phyloP scores from a whole-genome alignment of 2,113 vertebrate species.

The Pelecanoides urinatrix region DNA sequence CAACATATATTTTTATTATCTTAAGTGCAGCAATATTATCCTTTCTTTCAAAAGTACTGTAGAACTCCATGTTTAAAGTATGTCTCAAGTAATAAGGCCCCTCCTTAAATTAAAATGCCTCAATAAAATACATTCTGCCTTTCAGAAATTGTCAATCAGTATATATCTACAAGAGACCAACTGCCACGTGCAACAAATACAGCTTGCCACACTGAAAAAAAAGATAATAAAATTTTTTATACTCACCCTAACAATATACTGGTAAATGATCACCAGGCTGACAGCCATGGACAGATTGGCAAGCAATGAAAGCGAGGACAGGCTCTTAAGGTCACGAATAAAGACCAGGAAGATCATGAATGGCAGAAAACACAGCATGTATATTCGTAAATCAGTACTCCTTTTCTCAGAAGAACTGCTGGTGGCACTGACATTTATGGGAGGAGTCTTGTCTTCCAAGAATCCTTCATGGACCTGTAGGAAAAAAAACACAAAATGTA shows the following conservation, averaged over 20 bases:
- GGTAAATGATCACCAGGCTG: slow-evolving; percentile 86
- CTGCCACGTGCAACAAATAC: not conserved
- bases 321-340: slow-evolving; percentile 82
- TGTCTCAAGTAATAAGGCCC: not conserved
- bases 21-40: not conserved
- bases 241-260: slow-evolving; percentile 80
- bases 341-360: slow-evolving; percentile 82
- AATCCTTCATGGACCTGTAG: slow-evolving; percentile 83
- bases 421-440: slow-evolving; percentile 45
- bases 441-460: slow-evolving; percentile 37
- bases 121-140: not conserved
- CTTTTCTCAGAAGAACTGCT: slow-evolving; percentile 46
- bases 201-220: not conserved
- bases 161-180: not conserved
- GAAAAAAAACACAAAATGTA: too few species aligned
- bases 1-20: not conserved
- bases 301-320: slow-evolving; percentile 81
- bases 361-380: slow-evolving; percentile 85
- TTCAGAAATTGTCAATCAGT: not conserved
- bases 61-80: not conserved
- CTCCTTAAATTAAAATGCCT: not conserved
- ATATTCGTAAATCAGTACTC: slow-evolving; percentile 80
- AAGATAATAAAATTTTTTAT: not conserved
- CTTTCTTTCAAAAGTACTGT: not conserved
- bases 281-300: slow-evolving; percentile 86